These are phyloP conservation scores for Borostomias antarcticus DNA, from an alignment of 2,797 vertebrate genomes.

Conservation along the genomic window DNA sequence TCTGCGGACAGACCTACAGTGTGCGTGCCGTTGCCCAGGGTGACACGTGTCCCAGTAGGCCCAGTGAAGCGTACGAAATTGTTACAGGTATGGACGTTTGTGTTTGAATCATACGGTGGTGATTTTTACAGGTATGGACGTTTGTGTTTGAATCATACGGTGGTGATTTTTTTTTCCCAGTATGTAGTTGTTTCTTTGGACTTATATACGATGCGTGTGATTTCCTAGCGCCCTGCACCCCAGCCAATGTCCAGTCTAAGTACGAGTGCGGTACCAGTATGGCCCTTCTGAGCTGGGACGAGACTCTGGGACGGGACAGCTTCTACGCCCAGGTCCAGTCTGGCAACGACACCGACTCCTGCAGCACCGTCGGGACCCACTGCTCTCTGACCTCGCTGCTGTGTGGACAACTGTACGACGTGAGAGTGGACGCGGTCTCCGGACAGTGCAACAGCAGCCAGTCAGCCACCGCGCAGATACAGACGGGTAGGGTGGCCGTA, in stretches of 20 bases:
- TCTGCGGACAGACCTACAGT: constrained; percentile 72
- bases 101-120: not conserved
- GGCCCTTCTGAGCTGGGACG: constrained; percentile 68
- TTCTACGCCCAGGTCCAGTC: constrained; percentile 50
- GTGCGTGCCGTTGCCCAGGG: constrained; percentile 53
- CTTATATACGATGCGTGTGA: no score
- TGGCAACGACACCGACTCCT: constrained; percentile 42
- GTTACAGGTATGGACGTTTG: constrained; percentile 65
- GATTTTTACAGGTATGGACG: no score
- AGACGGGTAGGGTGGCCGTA: constrained; percentile 62
- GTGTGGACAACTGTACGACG: constrained; percentile 68
- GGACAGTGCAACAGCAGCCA: constrained; percentile 72
- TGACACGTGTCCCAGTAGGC: constrained; percentile 59
- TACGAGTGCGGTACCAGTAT: constrained; percentile 65
- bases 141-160: no score
- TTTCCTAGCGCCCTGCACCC: constrained; percentile 71
- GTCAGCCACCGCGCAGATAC: constrained; percentile 47
- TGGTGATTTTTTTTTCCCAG: no score
- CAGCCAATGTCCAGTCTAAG: constrained; percentile 47
- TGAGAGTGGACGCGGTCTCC: constrained; percentile 61
- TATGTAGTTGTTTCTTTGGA: no score
- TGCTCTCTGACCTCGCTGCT: constrained; percentile 62
- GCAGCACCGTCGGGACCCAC: constrained; percentile 52
- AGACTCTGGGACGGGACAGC: constrained; percentile 58
- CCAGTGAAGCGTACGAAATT: constrained; percentile 58